Conservation (phyloP, 1,140 invertebrate species). For the Trypoxylus dichotomus region DNA sequence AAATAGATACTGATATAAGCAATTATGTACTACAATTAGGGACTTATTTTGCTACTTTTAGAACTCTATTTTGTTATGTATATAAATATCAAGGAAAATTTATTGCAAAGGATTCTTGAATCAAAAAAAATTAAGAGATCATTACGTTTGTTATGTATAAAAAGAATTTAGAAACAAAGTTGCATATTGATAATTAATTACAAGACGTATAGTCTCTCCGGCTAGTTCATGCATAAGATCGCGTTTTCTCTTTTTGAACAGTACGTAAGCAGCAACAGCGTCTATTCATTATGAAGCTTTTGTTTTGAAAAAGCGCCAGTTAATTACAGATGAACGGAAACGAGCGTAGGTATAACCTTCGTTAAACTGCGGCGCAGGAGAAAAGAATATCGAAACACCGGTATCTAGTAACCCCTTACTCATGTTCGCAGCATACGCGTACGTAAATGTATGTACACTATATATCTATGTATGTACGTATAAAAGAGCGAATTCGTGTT, state of each 20-base stretch:
- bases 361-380: background rate
- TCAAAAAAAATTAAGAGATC: no score
- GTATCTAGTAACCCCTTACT: slow-evolving; percentile 28
- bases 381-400: background rate
- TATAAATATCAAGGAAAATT: no score
- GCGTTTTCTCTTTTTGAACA: background rate
- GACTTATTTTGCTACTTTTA: no score
- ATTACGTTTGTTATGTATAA: no score
- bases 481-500: slow-evolving; percentile 8
- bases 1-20: no score
- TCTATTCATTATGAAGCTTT: background rate
- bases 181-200: background rate
- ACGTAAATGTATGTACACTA: background rate
- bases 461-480: background rate
- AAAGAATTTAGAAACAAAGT: no score
- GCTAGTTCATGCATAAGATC: background rate
- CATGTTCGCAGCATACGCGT: slow-evolving; percentile 12
- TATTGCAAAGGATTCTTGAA: no score
- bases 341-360: background rate
- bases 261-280: background rate
- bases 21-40: no score
- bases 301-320: background rate
- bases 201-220: background rate
- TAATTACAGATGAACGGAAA: background rate
- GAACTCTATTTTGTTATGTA: no score